Base-by-base conservation (phyloP, 2,888 invertebrate species). In the Nipponacmea schrenckii region DNA sequence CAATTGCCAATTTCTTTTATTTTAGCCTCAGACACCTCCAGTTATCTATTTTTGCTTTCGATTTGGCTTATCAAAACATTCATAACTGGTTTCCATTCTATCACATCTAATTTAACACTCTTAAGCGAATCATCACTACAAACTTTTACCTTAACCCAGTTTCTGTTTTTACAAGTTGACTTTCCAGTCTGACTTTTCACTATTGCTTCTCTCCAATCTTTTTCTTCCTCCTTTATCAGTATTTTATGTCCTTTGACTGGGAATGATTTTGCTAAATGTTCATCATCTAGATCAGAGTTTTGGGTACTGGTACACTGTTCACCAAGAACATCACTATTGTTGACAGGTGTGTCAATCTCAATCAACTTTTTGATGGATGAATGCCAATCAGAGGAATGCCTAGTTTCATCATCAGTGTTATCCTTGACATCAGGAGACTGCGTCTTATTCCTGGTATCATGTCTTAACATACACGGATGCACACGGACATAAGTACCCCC, bases 401-500 rank as follows among this genome's bases (percentile, higher is more conserved):
- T 39, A 39, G 39, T 39, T 8, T 39, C 39, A 7, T 5, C 10
- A 8, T 8, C 39, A 8, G 3, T 65, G 66, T 46, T 70, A 68
- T 45, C 15, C n/a, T 31, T 66, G 66, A 66, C 65, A 64, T 66
- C 70, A 65, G 39, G 26, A 20, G 26, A 2, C n/a, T n/a, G 26
- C n/a, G 5, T 15, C 20, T 27, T 66, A 17, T 66, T n/a, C 15
- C 31, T 31, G 31, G 31, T 31, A 17, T 31, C 39, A 56, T 66
- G n/a, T 27, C 20, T 64, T 17, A 76, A 62, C 68, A 76, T 71
- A 50, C 73, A 68, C 20, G 72, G 69, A 69, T 74, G 72, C 10
- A 77, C 75, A 66, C 76, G 63, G 1, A 78, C 74, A 68, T 69
- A 68, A 2, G 69, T 68, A 10, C 75, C 77, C 15, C 78, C 77